phyloP scores from a whole-genome alignment of 2,113 vertebrate species.

The Mugil cephalus region DNA sequence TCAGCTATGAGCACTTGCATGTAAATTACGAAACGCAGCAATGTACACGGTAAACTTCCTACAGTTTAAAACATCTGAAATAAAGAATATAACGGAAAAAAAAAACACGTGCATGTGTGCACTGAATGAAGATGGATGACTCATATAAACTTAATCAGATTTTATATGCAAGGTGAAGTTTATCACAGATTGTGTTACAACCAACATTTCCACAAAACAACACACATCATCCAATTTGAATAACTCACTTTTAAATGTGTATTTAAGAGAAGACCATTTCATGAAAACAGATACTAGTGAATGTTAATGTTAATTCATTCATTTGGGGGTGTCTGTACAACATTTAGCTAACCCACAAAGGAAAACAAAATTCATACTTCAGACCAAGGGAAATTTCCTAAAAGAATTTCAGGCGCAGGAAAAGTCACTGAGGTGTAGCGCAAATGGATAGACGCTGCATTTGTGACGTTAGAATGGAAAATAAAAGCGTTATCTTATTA shows the following conservation, averaged over 20 bases:
- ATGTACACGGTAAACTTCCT: background rate
- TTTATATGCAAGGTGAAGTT: background rate
- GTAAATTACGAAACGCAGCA: background rate
- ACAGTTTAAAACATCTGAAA: no score
- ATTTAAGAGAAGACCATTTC: background rate
- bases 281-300: slow-evolving; percentile 11
- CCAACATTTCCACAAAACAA: background rate
- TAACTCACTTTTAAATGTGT: slow-evolving; percentile 14
- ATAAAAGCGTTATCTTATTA: background rate
- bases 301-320: background rate
- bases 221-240: slow-evolving; percentile 1
- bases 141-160: no score
- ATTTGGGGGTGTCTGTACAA: slow-evolving; percentile 17
- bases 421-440: background rate
- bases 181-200: background rate
- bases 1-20: no score
- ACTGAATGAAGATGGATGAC: no score
- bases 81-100: background rate
- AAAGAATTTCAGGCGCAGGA: slow-evolving; percentile 19
- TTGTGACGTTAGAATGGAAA: background rate
- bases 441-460: background rate
- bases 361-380: slow-evolving; percentile 21
- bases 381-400: background rate
- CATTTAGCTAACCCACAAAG: background rate
- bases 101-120: no score